Conservation (phyloP, 2,113 vertebrate species). For the Antechinus stuartii region DNA sequence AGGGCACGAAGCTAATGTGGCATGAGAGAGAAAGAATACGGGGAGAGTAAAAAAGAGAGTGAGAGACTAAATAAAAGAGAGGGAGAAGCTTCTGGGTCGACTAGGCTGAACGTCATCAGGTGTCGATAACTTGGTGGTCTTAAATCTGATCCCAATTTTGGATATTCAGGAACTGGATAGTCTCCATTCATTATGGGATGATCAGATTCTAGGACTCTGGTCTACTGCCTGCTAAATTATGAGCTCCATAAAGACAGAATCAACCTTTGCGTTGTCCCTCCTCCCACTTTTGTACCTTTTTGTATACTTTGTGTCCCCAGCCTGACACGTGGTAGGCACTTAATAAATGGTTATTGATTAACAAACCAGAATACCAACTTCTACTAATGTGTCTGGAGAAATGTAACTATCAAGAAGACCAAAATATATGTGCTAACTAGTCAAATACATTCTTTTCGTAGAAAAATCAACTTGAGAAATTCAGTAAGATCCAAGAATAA, state of each 20-base stretch:
- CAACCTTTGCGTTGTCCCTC: background rate
- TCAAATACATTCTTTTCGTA: background rate
- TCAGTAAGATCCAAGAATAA: background rate
- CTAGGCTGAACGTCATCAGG: background rate
- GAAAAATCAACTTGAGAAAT: background rate
- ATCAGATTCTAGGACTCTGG: background rate
- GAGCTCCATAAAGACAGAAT: background rate
- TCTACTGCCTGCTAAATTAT: background rate
- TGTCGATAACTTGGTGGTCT: background rate
- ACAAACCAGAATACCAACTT: background rate
- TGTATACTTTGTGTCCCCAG: background rate
- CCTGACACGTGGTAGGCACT: background rate
- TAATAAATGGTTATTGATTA: background rate
- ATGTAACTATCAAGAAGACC: background rate
- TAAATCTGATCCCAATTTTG: background rate
- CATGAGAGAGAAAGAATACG: constrained; percentile 20
- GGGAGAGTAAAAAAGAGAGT: background rate
- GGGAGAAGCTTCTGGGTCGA: background rate
- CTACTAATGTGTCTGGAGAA: background rate
- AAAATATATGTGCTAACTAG: background rate
- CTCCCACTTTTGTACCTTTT: no score
- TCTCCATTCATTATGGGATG: background rate
- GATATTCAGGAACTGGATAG: background rate
- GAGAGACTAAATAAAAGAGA: constrained; percentile 23
- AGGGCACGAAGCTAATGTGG: background rate